Conservation (phyloP, 2,888 invertebrate genomes). For the Ametastegia equiseti region DNA sequence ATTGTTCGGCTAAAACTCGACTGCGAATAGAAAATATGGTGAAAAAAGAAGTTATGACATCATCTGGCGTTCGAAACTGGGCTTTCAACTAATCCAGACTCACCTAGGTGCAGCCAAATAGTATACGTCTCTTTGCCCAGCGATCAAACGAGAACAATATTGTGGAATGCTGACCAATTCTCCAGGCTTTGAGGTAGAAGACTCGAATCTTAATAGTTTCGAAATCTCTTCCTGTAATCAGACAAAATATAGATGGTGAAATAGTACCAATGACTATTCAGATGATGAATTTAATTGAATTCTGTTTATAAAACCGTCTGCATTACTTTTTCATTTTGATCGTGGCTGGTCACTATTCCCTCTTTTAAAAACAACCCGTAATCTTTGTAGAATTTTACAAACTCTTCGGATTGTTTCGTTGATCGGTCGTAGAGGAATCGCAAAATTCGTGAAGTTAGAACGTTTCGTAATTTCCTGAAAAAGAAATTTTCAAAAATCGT, state of each 20-base stretch:
- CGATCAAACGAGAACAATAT: slow-evolving; percentile 87
- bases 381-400: slow-evolving; percentile 92
- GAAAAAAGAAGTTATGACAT: background rate
- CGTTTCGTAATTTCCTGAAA: slow-evolving; percentile 87
- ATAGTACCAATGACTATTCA: slow-evolving; percentile 42
- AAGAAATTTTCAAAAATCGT: slow-evolving; percentile 13
- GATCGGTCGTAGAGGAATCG: slow-evolving; percentile 92
- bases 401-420: slow-evolving; percentile 89
- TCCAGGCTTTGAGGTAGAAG: slow-evolving; percentile 86
- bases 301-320: background rate
- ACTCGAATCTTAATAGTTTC: slow-evolving; percentile 94
- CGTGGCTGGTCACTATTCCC: slow-evolving; percentile 92
- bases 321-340: slow-evolving; percentile 87
- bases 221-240: slow-evolving; percentile 89
- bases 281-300: background rate
- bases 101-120: slow-evolving; percentile 96
- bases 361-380: slow-evolving; percentile 97
- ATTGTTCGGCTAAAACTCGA: slow-evolving; percentile 93
- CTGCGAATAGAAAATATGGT: slow-evolving; percentile 78
- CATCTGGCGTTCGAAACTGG: background rate
- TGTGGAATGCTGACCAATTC: slow-evolving; percentile 88
- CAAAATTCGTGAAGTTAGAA: slow-evolving; percentile 89
- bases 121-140: slow-evolving; percentile 91
- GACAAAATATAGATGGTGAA: slow-evolving; percentile 57
- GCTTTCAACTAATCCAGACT: slow-evolving; percentile 44